A percentile compares a stretch with the other conserved stretches of the same genome.
These are phyloP conservation scores for Steinernema feltiae DNA, from an alignment of 1,140 invertebrate genomes.

Conservation along the genomic window DNA sequence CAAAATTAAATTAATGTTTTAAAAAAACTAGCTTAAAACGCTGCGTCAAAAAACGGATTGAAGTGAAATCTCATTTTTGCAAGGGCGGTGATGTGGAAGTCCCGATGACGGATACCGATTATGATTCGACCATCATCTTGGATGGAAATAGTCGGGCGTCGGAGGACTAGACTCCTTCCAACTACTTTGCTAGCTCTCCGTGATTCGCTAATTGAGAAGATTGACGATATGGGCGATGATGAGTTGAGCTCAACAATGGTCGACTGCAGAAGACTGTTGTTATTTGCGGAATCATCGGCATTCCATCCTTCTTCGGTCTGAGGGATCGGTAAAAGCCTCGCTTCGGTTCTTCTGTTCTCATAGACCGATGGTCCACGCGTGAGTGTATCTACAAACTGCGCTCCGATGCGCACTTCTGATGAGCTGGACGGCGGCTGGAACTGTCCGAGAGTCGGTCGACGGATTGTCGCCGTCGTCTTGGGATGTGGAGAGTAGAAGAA, in stretches of 20 bases:
- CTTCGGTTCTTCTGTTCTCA: slow-evolving; percentile 18
- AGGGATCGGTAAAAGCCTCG: neutral
- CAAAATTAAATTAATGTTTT: no score
- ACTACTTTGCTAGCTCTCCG: slow-evolving; percentile 25
- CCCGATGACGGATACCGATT: slow-evolving; percentile 46
- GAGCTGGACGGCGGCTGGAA: slow-evolving; percentile 32
- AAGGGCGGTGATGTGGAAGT: no score
- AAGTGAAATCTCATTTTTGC: no score
- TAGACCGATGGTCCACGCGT: neutral
- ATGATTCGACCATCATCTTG: slow-evolving; percentile 55
- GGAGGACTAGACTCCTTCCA: slow-evolving; percentile 35
- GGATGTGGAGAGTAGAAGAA: slow-evolving; percentile 46
- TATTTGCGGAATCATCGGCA: slow-evolving; percentile 15
- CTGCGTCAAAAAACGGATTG: no score
- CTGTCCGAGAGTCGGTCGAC: slow-evolving; percentile 35
- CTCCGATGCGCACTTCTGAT: neutral
- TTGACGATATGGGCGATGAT: slow-evolving; percentile 31
- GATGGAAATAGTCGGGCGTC: slow-evolving; percentile 56
- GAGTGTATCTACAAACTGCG: neutral
- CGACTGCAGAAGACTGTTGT: slow-evolving; percentile 21
- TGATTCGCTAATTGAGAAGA: slow-evolving; percentile 30
- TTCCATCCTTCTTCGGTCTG: neutral
- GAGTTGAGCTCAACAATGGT: neutral
- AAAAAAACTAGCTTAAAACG: no score
- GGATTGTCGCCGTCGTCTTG: slow-evolving; percentile 22